Conservation (phyloP, 2,888 invertebrate genomes). For the Acrobeloides nanus region DNA sequence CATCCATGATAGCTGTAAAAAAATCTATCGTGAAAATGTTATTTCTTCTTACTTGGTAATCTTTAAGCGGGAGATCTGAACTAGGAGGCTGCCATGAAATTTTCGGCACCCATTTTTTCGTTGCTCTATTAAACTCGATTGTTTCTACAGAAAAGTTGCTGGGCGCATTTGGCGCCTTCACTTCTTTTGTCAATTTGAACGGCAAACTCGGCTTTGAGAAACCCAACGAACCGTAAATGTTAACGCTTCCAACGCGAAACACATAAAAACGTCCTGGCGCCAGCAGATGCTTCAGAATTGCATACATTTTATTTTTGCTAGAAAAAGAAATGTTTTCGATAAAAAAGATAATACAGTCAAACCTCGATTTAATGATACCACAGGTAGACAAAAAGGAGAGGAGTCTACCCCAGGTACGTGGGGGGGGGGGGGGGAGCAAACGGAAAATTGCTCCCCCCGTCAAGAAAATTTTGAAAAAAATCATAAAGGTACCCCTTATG, state of each 20-base stretch:
- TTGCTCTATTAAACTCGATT: constrained; percentile 13
- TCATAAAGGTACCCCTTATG: no score
- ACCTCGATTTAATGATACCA: no score
- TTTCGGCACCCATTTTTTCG: constrained; percentile 30
- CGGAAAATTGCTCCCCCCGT: no score
- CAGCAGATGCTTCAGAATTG: constrained; percentile 50
- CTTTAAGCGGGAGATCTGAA: constrained; percentile 48
- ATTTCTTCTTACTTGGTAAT: constrained; percentile 32
- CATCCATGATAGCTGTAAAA: constrained; percentile 25
- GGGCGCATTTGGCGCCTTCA: constrained; percentile 41
- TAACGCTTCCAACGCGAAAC: constrained; percentile 51
- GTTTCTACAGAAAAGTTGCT: constrained; percentile 34
- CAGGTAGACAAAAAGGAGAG: no score
- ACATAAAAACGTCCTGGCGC: constrained; percentile 48
- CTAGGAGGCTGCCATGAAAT: constrained; percentile 44
- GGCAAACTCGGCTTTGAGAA: constrained; percentile 47
- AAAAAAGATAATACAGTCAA: no score
- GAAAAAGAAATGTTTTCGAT: no score
- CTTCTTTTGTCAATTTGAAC: constrained; percentile 49
- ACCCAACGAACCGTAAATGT: constrained; percentile 36
- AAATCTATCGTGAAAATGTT: background rate
- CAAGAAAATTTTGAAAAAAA: no score
- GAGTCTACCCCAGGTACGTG: no score
- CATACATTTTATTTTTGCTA: constrained; percentile 50
- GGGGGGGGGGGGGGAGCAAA: no score